Percentiles rank a stretch among this genome's conserved stretches.
Conservation (phyloP, 2,113 vertebrate species). For the Sinocyclocheilus maitianheensis region DNA sequence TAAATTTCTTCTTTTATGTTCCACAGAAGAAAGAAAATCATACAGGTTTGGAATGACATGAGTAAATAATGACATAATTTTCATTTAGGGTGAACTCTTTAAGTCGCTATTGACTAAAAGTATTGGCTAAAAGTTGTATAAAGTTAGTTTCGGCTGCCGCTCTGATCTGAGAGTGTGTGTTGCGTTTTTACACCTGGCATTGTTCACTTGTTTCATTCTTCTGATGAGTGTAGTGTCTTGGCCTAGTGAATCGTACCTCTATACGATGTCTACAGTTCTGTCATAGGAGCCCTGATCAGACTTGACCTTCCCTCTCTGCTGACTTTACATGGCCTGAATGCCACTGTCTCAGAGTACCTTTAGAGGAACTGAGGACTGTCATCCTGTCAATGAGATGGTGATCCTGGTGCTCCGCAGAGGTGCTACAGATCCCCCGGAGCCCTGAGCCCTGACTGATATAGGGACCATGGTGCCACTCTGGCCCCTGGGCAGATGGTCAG, state of each 20-base stretch:
- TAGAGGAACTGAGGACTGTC: slow-evolving; percentile 43
- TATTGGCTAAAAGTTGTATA: not conserved
- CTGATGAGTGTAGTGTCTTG: slow-evolving; percentile 9
- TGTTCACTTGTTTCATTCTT: slow-evolving; percentile 13
- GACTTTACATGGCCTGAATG: slow-evolving; percentile 1
- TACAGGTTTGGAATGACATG: not conserved
- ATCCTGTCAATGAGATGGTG: slow-evolving; percentile 31
- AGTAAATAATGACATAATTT: not conserved
- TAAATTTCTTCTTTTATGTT: not conserved
- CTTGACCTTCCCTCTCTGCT: slow-evolving; percentile 6
- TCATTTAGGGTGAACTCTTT: not conserved
- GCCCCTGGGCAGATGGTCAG: slow-evolving; percentile 61
- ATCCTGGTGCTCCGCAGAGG: slow-evolving; percentile 38
- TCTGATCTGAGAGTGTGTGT: not conserved
- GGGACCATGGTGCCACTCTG: slow-evolving; percentile 43
- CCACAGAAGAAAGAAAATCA: not conserved
- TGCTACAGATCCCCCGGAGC: slow-evolving; percentile 37
- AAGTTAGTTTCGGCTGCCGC: not conserved
- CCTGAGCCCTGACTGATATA: slow-evolving; percentile 26
- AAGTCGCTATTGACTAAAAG: not conserved
- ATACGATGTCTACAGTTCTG: not conserved
- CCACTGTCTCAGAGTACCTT: not conserved
- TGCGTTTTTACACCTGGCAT: not conserved
- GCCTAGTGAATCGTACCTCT: not conserved
- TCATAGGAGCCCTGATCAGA: slow-evolving; percentile 20